Percentiles rank a stretch among this genome's conserved stretches.
These are phyloP conservation scores for Phaonia tiefii DNA, from an alignment of 2,888 invertebrate genomes.

Conservation along the genomic window DNA sequence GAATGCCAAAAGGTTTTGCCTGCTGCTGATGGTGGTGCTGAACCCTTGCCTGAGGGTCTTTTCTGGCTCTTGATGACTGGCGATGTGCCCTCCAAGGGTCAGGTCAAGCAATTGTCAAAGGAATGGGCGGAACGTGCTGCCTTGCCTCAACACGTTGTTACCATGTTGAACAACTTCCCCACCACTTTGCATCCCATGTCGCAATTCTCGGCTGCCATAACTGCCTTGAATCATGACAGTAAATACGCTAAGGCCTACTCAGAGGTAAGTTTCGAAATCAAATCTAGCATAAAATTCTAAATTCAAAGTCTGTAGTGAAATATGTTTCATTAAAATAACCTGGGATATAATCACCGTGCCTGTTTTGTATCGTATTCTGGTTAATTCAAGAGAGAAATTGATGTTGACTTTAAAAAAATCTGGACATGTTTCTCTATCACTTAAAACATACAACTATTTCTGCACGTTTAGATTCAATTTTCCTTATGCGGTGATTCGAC, in stretches of 20 bases:
- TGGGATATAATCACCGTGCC: no score
- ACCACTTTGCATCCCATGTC: constrained; percentile 92
- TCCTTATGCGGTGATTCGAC: no score
- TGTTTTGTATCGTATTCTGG: no score
- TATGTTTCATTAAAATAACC: no score
- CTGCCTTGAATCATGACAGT: constrained; percentile 91
- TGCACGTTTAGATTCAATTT: no score
- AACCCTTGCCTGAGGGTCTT: constrained; percentile 96
- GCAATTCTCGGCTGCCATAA: constrained; percentile 90
- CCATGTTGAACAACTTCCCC: constrained; percentile 91
- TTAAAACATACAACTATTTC: no score
- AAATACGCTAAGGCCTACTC: constrained; percentile 90
- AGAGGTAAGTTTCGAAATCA: constrained; percentile 74
- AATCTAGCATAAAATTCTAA: no score
- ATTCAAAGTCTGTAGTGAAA: no score
- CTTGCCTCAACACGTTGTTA: constrained; percentile 90
- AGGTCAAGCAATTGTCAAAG: constrained; percentile 86
- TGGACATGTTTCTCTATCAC: no score
- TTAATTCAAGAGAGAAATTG: no score
- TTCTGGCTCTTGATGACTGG: constrained; percentile 96
- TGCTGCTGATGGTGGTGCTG: constrained; percentile 88
- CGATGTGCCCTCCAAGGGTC: constrained; percentile 90
- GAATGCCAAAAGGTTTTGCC: constrained; percentile 94
- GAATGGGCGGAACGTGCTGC: constrained; percentile 88
- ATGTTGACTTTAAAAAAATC: no score